phyloP scores from a whole-genome alignment of 2,888 invertebrate genomes.

The Monoplex corrugatus region DNA sequence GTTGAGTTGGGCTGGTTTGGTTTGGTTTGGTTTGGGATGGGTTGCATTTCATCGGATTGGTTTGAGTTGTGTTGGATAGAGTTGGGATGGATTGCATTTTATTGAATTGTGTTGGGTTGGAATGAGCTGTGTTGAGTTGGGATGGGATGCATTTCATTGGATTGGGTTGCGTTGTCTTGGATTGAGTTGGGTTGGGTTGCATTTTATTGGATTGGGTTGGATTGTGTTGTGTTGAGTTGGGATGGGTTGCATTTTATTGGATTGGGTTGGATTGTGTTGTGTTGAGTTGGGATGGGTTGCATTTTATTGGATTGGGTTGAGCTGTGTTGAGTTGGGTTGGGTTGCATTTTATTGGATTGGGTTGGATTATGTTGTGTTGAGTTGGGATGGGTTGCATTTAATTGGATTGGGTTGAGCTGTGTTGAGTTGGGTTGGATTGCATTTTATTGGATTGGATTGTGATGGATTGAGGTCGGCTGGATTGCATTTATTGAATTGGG shows the following conservation, averaged over 20 bases:
- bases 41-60: too few species aligned
- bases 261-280: not conserved
- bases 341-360: not conserved
- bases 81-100: too few species aligned
- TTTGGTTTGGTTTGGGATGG: too few species aligned
- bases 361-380: too few species aligned
- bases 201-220: not conserved
- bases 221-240: not conserved
- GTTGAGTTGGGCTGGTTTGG: not conserved
- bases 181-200: not conserved
- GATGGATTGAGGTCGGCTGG: not conserved
- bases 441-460: not conserved
- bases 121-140: too few species aligned
- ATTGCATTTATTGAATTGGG: not conserved
- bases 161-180: not conserved
- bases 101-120: too few species aligned
- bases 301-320: not conserved
- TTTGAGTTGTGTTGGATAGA: too few species aligned
- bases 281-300: not conserved
- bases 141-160: not conserved
- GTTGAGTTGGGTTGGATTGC: not conserved
- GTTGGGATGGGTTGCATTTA: not conserved
- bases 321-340: not conserved
- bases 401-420: not conserved
- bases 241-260: not conserved